Evolutionary conservation across 2,888 invertebrate species (phyloP).

Genomic region (Synanthedon tipuliformis): DNA sequence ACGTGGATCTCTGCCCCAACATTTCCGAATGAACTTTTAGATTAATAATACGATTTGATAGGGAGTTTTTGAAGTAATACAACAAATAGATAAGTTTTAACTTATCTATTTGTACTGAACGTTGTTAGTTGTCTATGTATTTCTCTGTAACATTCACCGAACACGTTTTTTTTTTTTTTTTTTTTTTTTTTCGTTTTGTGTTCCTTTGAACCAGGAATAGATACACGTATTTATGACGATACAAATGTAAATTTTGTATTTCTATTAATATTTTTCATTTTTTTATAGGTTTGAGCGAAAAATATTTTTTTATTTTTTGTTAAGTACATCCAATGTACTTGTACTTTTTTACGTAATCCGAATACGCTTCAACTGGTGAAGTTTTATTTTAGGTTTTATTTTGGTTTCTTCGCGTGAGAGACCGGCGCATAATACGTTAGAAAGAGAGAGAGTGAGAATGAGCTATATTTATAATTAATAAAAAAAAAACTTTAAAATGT

Average conservation of each 20-base stretch:
- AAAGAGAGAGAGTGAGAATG: constrained; percentile 14
- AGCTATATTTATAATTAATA: constrained; percentile 38
- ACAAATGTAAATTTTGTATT: not conserved
- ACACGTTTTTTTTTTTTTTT: no score
- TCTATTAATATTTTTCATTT: not conserved
- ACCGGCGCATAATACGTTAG: constrained; percentile 22
- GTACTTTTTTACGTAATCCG: no score
- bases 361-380: constrained; percentile 8
- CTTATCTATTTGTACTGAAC: no score
- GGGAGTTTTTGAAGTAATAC: no score
- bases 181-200: no score
- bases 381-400: constrained; percentile 43
- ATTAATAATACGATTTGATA: no score
- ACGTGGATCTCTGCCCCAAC: no score
- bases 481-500: constrained; percentile 20
- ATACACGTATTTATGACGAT: not conserved
- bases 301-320: not conserved
- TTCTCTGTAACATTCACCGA: no score
- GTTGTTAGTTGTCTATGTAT: no score
- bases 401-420: constrained; percentile 32
- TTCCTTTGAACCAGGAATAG: no score
- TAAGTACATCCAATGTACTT: not conserved
- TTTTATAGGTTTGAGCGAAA: not conserved
- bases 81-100: no score
- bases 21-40: no score